These are phyloP conservation scores for Bagarius yarrelli DNA, from an alignment of 2,113 vertebrate species.

Conservation along the genomic window DNA sequence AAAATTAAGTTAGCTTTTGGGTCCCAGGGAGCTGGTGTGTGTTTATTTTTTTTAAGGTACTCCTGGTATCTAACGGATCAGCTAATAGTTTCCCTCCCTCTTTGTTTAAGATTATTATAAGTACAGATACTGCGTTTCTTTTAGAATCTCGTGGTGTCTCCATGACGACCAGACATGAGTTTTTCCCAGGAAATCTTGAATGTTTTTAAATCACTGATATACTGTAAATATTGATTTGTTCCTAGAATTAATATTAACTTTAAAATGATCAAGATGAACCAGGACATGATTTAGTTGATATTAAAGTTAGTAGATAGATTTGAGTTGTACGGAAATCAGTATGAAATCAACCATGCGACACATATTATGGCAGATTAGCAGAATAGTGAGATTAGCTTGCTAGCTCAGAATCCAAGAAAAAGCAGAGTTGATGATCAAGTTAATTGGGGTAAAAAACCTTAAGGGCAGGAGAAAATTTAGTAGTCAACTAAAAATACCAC, in stretches of 20 bases:
- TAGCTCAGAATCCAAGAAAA: background rate
- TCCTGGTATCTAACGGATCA: background rate
- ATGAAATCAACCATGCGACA: background rate
- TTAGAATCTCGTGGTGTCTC: background rate
- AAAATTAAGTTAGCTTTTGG: background rate
- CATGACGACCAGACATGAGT: background rate
- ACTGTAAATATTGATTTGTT: background rate
- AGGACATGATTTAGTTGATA: background rate
- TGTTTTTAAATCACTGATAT: background rate
- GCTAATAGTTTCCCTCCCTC: background rate
- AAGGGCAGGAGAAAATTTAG: background rate
- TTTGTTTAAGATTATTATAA: background rate
- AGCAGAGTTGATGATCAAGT: background rate
- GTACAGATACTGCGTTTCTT: background rate
- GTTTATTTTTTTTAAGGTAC: background rate
- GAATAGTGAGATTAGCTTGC: background rate
- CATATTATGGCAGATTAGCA: background rate
- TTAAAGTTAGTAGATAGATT: background rate
- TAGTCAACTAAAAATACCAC: background rate
- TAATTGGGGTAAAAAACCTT: background rate
- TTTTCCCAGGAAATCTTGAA: background rate
- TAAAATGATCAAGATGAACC: too few species aligned
- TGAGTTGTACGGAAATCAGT: background rate
- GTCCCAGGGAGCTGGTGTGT: background rate
- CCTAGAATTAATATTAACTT: too few species aligned